These are phyloP conservation scores for Heteronetta atricapilla DNA, from an alignment of 2,113 vertebrate genomes.

Conservation along the genomic window DNA sequence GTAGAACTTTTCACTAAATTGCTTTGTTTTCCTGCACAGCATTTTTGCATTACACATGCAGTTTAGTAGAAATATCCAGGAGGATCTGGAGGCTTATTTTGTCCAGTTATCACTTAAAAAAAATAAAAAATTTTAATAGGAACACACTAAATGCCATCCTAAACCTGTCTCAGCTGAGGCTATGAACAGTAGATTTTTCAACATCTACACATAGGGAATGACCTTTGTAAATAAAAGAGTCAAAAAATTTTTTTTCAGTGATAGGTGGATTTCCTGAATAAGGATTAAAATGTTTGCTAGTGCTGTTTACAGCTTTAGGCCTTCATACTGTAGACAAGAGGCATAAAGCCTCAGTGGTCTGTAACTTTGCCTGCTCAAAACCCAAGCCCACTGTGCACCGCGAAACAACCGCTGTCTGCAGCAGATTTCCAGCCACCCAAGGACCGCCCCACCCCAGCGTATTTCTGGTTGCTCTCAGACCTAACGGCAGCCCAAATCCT, in stretches of 20 bases:
- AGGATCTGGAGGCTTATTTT: background rate
- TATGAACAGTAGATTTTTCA: background rate
- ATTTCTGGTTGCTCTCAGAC: background rate
- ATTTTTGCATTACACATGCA: background rate
- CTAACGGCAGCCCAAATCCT: background rate
- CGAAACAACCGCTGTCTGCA: background rate
- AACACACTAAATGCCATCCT: fast-evolving
- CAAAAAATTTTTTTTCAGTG: background rate
- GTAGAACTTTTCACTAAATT: background rate
- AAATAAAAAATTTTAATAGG: no score
- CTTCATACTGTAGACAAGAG: background rate
- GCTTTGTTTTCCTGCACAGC: background rate
- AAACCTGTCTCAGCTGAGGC: background rate
- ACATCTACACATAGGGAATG: background rate
- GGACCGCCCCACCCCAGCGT: background rate
- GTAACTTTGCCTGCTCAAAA: background rate
- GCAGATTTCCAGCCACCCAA: background rate
- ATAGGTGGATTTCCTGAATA: background rate
- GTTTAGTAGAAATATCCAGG: background rate
- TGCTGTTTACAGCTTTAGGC: background rate
- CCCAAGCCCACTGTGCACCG: background rate
- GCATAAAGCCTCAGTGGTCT: background rate
- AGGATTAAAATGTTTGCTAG: background rate
- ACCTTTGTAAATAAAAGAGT: background rate
- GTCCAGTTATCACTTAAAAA: background rate